Evolutionary conservation across 1,140 invertebrate species (phyloP).

Genomic region (Cherax quadricarinatus): DNA sequence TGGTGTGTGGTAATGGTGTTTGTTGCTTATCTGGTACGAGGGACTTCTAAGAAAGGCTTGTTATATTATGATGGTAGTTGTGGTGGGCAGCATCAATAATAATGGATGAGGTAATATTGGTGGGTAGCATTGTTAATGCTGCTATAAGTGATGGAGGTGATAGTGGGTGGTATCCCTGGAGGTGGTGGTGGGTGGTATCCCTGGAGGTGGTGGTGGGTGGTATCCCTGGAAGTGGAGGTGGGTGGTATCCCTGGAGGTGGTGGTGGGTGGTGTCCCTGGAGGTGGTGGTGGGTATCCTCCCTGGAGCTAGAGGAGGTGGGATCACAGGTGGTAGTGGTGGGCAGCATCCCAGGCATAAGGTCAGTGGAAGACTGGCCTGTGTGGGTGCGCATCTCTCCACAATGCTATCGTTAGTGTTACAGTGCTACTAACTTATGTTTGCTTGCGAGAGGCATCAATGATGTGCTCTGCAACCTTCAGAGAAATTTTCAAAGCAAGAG

Average conservation of each 20-base stretch:
- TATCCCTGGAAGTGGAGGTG: too few relatives aligned
- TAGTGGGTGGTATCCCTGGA: neutral
- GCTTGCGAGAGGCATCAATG: too few relatives aligned
- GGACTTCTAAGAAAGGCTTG: too few relatives aligned
- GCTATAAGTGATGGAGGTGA: too few relatives aligned
- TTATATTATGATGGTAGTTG: neutral
- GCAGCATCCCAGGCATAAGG: conserved; percentile 26
- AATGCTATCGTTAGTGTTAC: too few relatives aligned
- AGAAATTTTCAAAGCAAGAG: too few relatives aligned
- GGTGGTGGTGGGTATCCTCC: neutral
- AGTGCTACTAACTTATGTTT: too few relatives aligned
- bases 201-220: neutral
- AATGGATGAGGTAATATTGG: neutral
- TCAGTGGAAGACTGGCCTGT: conserved; percentile 43
- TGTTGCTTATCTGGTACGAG: too few relatives aligned
- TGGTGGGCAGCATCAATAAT: neutral
- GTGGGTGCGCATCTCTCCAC: conserved; percentile 10
- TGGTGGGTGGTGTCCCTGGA: neutral
- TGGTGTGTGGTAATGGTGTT: too few relatives aligned
- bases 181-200: neutral
- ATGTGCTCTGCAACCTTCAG: too few relatives aligned
- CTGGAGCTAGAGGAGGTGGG: neutral
- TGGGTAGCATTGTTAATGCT: too few relatives aligned
- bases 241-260: neutral
- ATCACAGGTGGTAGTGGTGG: neutral